A percentile compares a stretch with the other conserved stretches of the same genome.
Evolutionary conservation across 2,113 vertebrate genomes (phyloP).

Genomic region (Dryoscopus gambensis): DNA sequence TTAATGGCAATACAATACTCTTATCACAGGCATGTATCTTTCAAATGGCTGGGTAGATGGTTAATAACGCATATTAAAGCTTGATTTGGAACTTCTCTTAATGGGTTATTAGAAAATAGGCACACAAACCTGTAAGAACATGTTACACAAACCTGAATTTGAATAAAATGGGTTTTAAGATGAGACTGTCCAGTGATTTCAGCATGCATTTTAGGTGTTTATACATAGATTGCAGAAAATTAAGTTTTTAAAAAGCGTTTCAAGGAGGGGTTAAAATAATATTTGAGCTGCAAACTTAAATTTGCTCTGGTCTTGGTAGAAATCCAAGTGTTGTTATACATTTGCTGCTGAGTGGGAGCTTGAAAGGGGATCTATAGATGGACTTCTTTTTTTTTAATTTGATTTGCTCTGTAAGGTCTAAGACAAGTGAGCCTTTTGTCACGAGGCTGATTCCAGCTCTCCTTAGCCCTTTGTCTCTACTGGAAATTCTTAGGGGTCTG

Average conservation of each 20-base stretch:
- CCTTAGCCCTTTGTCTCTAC: slow-evolving; percentile 41
- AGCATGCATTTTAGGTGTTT: not conserved
- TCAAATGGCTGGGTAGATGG: slow-evolving; percentile 55
- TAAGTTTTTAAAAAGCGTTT: not conserved
- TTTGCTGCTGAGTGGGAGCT: not conserved
- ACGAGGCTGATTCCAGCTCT: not conserved
- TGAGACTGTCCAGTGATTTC: not conserved
- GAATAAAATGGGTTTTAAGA: not conserved
- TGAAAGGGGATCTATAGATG: not conserved
- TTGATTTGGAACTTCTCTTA: slow-evolving; percentile 56
- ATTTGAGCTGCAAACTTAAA: not conserved
- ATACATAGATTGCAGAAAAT: not conserved
- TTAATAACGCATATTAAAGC: slow-evolving; percentile 68
- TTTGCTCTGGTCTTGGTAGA: not conserved
- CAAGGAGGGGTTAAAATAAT: not conserved
- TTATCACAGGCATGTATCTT: slow-evolving; percentile 62
- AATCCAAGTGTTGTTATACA: not conserved
- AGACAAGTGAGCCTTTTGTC: not conserved
- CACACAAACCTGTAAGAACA: not conserved
- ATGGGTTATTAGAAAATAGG: slow-evolving; percentile 41
- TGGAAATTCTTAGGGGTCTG: slow-evolving; percentile 44
- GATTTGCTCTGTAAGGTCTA: not conserved
- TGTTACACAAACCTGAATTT: not conserved
- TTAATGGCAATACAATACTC: slow-evolving; percentile 62
- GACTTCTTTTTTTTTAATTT: not conserved